phyloP scores from a whole-genome alignment of 2,113 vertebrate species.

The Leptosomus discolor region DNA sequence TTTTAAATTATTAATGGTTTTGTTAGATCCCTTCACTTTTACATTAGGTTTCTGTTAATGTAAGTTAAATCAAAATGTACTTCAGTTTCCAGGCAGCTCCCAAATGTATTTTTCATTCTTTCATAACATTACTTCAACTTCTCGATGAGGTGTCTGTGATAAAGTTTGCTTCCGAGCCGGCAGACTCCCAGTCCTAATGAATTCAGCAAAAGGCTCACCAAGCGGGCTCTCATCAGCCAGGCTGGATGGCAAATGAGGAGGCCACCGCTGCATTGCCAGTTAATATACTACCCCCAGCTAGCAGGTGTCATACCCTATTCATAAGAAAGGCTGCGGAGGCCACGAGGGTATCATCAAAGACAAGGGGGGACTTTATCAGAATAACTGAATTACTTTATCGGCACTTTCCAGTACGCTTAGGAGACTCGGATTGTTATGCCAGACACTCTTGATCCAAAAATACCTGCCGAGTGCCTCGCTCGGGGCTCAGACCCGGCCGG shows the following conservation, averaged over 20 bases:
- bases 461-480: not conserved
- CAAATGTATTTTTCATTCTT: conserved; percentile 78
- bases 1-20: conserved; percentile 85
- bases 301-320: not conserved
- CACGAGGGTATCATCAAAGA: not conserved
- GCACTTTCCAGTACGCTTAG: not conserved
- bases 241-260: not conserved
- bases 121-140: conserved; percentile 75
- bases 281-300: not conserved
- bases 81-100: conserved; percentile 73
- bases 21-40: conserved; percentile 80
- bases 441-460: not conserved
- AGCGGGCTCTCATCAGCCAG: not conserved
- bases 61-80: conserved; percentile 81
- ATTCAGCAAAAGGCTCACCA: not conserved
- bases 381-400: not conserved
- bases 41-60: conserved; percentile 81
- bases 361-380: not conserved
- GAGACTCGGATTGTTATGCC: not conserved
- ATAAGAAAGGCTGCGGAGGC: not conserved
- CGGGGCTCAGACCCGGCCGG: not conserved
- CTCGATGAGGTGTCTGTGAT: conserved; percentile 48
- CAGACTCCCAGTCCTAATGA: conserved; percentile 6
- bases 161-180: conserved; percentile 40
- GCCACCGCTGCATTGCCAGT: not conserved